phyloP scores from a whole-genome alignment of 2,113 vertebrate species.

The Fregetta grallaria region DNA sequence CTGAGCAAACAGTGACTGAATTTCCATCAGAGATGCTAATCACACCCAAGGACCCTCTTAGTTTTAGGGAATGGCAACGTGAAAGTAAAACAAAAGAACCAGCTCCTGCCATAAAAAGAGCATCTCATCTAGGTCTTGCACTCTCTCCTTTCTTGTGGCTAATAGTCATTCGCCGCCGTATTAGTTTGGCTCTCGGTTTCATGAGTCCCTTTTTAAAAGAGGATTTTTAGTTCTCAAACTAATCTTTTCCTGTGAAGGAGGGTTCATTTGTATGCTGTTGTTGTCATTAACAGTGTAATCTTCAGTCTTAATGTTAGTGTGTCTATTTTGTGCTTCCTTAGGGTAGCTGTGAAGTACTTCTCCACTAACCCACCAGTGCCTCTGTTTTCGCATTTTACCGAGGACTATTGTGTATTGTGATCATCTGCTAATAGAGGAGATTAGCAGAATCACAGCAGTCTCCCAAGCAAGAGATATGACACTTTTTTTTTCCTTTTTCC shows the following conservation, averaged over 20 bases:
- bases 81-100: not conserved
- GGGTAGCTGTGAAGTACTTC: not conserved
- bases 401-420: conserved; percentile 17
- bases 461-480: not conserved
- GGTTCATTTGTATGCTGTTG: conserved; percentile 18
- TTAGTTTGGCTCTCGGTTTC: not conserved
- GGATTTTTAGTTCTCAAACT: not conserved
- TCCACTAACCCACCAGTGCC: not conserved
- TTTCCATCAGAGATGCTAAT: not conserved
- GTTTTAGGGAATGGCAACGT: not conserved
- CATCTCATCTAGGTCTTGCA: not conserved
- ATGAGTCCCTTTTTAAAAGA: not conserved
- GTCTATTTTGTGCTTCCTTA: conserved; percentile 4
- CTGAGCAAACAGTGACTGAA: not conserved
- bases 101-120: not conserved
- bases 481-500: not conserved
- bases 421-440: conserved; percentile 46
- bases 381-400: not conserved
- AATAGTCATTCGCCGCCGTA: accelerated
- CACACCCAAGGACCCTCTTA: not conserved
- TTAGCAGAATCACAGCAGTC: conserved; percentile 45
- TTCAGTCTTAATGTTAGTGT: not conserved
- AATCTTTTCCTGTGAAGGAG: not conserved
- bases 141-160: not conserved
- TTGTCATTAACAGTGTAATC: conserved; percentile 38